Conservation (phyloP, 1,140 invertebrate species). For the Brachionus manjavacas region DNA sequence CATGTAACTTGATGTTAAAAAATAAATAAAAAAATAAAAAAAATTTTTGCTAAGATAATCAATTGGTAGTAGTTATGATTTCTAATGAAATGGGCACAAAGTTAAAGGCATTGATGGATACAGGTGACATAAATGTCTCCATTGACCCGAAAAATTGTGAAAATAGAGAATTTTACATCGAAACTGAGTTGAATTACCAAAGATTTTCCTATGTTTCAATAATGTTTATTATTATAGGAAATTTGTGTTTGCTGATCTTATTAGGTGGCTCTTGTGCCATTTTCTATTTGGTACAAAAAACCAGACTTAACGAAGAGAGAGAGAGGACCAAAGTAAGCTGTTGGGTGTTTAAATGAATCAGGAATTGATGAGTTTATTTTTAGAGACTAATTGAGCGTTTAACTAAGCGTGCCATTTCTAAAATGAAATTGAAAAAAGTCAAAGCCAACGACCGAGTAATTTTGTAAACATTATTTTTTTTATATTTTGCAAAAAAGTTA, state of each 20-base stretch:
- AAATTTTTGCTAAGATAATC: neutral
- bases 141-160: slow-evolving; percentile 27
- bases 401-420: neutral
- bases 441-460: neutral
- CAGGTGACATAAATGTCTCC: neutral
- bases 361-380: too few relatives aligned
- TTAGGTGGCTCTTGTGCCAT: neutral
- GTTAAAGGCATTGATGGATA: neutral
- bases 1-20: neutral
- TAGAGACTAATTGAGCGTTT: neutral
- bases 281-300: slow-evolving; percentile 6
- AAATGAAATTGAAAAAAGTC: slow-evolving; percentile 11
- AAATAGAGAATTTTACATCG: slow-evolving; percentile 9
- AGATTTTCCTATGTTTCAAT: slow-evolving; percentile 3
- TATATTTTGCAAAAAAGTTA: neutral
- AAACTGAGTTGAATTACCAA: neutral
- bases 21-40: neutral
- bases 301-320: neutral
- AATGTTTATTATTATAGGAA: slow-evolving; percentile 23
- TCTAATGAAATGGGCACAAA: neutral
- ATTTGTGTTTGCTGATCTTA: neutral
- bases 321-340: neutral
- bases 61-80: neutral
- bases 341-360: neutral
- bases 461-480: neutral